phyloP scores from a whole-genome alignment of 1,140 invertebrate species.

The Antheraea pernyi region DNA sequence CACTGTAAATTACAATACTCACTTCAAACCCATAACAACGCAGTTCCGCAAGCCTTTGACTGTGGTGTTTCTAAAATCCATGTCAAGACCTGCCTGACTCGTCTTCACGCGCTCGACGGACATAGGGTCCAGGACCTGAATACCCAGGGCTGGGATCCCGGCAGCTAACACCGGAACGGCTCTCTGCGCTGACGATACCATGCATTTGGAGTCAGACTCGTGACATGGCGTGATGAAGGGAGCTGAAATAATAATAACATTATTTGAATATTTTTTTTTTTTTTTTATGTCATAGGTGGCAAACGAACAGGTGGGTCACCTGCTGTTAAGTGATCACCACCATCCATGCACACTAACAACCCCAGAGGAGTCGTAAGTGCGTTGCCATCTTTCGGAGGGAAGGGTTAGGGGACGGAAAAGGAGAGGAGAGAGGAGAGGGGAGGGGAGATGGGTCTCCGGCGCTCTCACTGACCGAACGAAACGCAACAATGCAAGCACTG shows the following conservation, averaged over 20 bases:
- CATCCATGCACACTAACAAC: too few species aligned
- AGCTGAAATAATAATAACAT: constrained; percentile 35
- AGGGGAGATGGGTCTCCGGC: too few species aligned
- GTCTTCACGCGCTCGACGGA: constrained; percentile 43
- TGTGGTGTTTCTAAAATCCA: constrained; percentile 54
- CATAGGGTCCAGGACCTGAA: constrained; percentile 56
- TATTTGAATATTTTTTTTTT: too few species aligned
- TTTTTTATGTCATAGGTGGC: too few species aligned
- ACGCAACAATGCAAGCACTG: too few species aligned
- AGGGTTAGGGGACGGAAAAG: too few species aligned
- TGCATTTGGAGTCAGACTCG: constrained; percentile 37
- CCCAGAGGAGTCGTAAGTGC: too few species aligned
- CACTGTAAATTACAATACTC: constrained; percentile 22
- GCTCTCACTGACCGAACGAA: too few species aligned
- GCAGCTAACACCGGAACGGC: constrained; percentile 47
- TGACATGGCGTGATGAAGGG: constrained; percentile 56
- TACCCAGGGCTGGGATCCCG: constrained; percentile 47
- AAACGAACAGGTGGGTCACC: too few species aligned
- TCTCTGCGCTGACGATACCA: constrained; percentile 44
- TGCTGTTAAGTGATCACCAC: too few species aligned
- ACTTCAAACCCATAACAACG: constrained; percentile 49
- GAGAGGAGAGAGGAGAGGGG: too few species aligned
- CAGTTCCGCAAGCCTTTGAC: constrained; percentile 55
- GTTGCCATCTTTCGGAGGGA: too few species aligned
- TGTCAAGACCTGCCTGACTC: constrained; percentile 40